Base-by-base conservation (phyloP, 1,140 invertebrate genomes). In the Andricus grossulariae region DNA sequence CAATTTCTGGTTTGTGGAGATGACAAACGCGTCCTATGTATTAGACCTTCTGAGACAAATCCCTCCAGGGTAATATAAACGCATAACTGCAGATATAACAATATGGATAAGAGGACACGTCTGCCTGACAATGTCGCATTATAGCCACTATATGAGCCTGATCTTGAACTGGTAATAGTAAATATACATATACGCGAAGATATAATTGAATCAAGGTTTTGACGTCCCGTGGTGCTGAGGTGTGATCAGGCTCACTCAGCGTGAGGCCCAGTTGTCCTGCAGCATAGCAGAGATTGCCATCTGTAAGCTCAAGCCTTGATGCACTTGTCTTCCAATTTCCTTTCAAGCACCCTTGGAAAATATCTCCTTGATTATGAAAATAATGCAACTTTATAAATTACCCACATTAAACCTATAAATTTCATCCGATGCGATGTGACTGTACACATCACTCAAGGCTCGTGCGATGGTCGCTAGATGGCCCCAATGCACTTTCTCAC, bases 141-240 rank as follows among this genome's bases (percentile, higher is more conserved):
- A 83, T 76, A 45, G 39, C 39, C 39, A 76, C 75, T 52, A 73
- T 78, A 60, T 76, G 79, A 79, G 77, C 81, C 79, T 79, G 78
- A 76, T 83, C 79, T 78, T 74, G 75, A 83, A 81, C 82, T 80
- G 78, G 82, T 81, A 80, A 72, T 78, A 81, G 80, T 75, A 72
- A 81, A 78, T 80, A 81, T 76, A 81, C 80, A 75, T 75, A 81
- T 81, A 81, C 78, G 79, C 79, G 78, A 81, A 80, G 82, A 75
- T 82, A 85, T 86, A 85, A 86, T 86, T 86, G 83, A 86, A 86
- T 86, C 82, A 84, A 79, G 84, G 79, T 77, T 80, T 82, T 75
- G 83, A 80, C 80, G 81, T 82, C 85, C 85, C 79, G 85, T 80
- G 74, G 84, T 78, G 81, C 80, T 74, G 81, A 86, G 83, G 85